Base-by-base conservation (phyloP, 2,797 vertebrate species). In the Typhlichthys subterraneus region DNA sequence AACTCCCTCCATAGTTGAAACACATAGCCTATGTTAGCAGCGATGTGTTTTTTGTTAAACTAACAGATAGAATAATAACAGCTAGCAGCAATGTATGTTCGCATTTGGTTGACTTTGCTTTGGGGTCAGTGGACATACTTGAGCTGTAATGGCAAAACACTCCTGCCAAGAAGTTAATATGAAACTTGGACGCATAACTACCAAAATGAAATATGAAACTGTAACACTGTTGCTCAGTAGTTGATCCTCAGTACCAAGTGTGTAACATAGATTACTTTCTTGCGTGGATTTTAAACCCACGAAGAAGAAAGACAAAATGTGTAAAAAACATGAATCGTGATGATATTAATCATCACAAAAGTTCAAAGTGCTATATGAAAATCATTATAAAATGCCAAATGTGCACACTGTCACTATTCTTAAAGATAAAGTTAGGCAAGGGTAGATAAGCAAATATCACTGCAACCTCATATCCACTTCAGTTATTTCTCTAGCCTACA, bases 281-380 rank as follows among this genome's bases (percentile, higher is more conserved):
- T 54, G 55, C 49, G 61, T 49, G 48, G 48, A 51, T 61, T 53
- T 11, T 49, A 60, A 57, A 54, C 59, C 42, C n/a, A 56, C 50
- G 19, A 70, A 52, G 65, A 59, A 38, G 23, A 64, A n/a, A 58
- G 67, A 12, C 66, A 60, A 71, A 46, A 63, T 38, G 45, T 56
- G 47, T 61, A 63, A 66, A 12, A 59, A 75, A 68, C 17, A 63
- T 75, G 54, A 84, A 56, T 62, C 76, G 79, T 77, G 67, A 86
- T 59, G 71, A 76, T 51, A 77, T 77, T 74, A n/a, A n/a, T 54
- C 68, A 70, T 70, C 63, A 70, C 57, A 70, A 57, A 71, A 72
- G 69, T 72, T 84, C 77, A 88, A 91, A 89, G 88, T 91, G 88
- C 87, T 89, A 78, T 58, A 78, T 45, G 57, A 76, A 75, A 73